A percentile compares a stretch with the other conserved stretches of the same genome.
These are phyloP conservation scores for Cettia cetti DNA, from an alignment of 2,113 vertebrate genomes.

Conservation along the genomic window DNA sequence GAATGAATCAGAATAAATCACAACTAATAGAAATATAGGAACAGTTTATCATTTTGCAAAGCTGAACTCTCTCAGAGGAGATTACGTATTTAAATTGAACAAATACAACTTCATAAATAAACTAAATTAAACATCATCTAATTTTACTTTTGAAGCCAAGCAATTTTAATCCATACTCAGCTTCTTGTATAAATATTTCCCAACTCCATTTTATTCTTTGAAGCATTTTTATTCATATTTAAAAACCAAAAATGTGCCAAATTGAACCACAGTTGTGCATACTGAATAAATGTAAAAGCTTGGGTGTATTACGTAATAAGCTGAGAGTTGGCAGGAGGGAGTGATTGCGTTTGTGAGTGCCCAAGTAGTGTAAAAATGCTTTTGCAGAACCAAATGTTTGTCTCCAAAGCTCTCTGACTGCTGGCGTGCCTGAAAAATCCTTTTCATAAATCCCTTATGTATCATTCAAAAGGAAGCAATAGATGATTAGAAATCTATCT, in stretches of 20 bases:
- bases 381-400: neutral
- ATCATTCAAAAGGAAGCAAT: neutral
- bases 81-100: slow-evolving; percentile 61
- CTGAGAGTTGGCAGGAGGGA: neutral
- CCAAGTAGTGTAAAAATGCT: neutral
- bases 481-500: neutral
- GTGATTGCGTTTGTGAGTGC: neutral
- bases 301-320: neutral
- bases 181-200: slow-evolving; percentile 54
- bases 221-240: slow-evolving; percentile 51
- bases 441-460: neutral
- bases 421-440: neutral
- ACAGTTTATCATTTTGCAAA: slow-evolving; percentile 52
- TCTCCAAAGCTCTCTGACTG: neutral
- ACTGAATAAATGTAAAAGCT: neutral
- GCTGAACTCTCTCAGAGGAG: slow-evolving; percentile 41
- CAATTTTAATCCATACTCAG: slow-evolving; percentile 38
- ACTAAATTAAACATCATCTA: slow-evolving; percentile 58
- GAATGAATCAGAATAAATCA: slow-evolving; percentile 57
- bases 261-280: slow-evolving; percentile 1
- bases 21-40: slow-evolving; percentile 55
- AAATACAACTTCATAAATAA: slow-evolving; percentile 63
- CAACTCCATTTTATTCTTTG: slow-evolving; percentile 32
- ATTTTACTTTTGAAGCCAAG: slow-evolving; percentile 57
- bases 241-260: slow-evolving; percentile 22